Percentiles rank a stretch among this genome's conserved stretches.
Evolutionary conservation across 2,888 invertebrate genomes (phyloP).

Genomic region (Oasisia sp.): DNA sequence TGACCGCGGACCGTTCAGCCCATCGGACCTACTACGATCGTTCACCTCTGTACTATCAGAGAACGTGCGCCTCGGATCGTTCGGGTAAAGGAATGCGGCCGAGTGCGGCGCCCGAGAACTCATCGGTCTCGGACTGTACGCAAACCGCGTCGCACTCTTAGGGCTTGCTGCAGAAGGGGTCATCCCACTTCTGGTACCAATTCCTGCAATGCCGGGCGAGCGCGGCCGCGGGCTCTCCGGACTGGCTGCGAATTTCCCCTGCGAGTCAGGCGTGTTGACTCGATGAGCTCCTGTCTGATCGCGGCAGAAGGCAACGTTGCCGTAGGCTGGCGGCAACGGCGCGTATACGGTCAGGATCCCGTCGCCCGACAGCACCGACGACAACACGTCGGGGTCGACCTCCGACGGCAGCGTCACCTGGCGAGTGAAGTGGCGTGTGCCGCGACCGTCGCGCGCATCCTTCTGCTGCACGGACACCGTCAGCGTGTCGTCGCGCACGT

Average conservation of each 20-base stretch:
- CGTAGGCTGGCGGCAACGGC: constrained; percentile 38
- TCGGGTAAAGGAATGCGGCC: background rate
- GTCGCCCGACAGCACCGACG: constrained; percentile 38
- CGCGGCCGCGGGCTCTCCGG: background rate
- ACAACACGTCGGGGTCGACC: constrained; percentile 37
- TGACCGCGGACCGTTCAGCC: background rate
- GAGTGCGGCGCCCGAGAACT: background rate
- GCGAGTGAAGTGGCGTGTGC: constrained; percentile 36
- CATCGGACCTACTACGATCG: background rate
- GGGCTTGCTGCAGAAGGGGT: background rate
- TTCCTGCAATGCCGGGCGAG: background rate
- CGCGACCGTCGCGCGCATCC: constrained; percentile 32
- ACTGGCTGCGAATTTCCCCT: background rate
- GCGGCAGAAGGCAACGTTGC: constrained; percentile 24
- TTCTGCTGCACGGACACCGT: constrained; percentile 35
- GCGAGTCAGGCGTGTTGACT: background rate
- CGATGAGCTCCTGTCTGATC: background rate
- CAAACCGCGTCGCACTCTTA: background rate
- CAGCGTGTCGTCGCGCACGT: constrained; percentile 34
- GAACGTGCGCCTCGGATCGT: background rate
- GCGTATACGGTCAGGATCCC: constrained; percentile 40
- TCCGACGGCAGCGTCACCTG: constrained; percentile 37
- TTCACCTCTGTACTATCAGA: background rate
- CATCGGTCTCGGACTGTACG: background rate
- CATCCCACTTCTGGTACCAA: background rate